These are phyloP conservation scores for Synanthedon andrenaeformis DNA, from an alignment of 2,888 invertebrate genomes.

Conservation along the genomic window DNA sequence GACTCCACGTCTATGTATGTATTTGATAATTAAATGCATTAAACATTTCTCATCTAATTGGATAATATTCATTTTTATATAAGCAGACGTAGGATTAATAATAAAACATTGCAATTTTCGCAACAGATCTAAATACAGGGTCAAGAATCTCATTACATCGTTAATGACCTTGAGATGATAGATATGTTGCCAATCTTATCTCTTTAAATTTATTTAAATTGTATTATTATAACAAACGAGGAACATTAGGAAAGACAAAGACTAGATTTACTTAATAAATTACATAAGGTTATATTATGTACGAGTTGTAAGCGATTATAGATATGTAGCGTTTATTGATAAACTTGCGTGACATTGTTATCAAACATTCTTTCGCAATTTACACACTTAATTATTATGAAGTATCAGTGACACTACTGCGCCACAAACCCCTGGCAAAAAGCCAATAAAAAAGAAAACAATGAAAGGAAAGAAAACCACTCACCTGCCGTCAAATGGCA, in stretches of 20 bases:
- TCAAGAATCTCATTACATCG: neutral
- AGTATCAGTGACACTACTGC: conserved; percentile 20
- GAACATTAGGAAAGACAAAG: too few relatives aligned
- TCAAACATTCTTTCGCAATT: conserved; percentile 38
- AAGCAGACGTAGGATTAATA: too few relatives aligned
- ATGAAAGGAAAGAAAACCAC: conserved; percentile 26
- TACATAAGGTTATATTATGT: too few relatives aligned
- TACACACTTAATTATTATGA: conserved; percentile 10
- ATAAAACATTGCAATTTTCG: too few relatives aligned
- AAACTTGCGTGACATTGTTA: conserved; percentile 39
- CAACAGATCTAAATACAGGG: neutral
- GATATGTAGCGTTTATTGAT: neutral
- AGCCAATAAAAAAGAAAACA: conserved; percentile 44
- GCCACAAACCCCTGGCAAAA: conserved; percentile 39
- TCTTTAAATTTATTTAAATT: too few relatives aligned
- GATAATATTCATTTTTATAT: too few relatives aligned
- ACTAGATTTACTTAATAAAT: too few relatives aligned
- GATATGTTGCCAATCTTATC: neutral
- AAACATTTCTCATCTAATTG: too few relatives aligned
- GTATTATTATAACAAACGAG: too few relatives aligned
- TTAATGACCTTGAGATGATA: neutral
- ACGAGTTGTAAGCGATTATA: neutral
- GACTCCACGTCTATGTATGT: too few relatives aligned
- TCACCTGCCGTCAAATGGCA: conserved; percentile 58
- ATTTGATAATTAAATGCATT: too few relatives aligned